phyloP scores from a whole-genome alignment of 2,888 invertebrate species.

The Chrysomela aeneicollis region DNA sequence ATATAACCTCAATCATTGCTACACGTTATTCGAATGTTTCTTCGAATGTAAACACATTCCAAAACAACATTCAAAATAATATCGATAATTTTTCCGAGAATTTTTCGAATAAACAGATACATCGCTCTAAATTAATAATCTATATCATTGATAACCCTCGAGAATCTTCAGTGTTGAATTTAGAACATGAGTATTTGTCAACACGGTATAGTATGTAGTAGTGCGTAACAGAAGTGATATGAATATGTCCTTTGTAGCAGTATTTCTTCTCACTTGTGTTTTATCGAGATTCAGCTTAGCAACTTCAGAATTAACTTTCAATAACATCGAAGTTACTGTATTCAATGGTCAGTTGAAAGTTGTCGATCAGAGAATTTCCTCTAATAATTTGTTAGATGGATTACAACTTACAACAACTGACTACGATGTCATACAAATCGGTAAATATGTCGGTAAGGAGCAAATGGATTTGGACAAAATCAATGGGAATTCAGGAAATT shows the following conservation, averaged over 20 bases:
- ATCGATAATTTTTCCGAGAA: too few relatives aligned
- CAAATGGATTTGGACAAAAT: background rate
- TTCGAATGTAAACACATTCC: too few relatives aligned
- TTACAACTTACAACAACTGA: background rate
- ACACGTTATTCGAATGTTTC: too few relatives aligned
- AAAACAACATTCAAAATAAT: too few relatives aligned
- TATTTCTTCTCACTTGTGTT: background rate
- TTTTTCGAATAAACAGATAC: background rate
- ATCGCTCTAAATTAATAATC: too few relatives aligned
- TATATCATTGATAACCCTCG: background rate
- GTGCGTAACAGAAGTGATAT: background rate
- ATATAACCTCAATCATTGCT: too few relatives aligned
- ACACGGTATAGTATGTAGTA: background rate
- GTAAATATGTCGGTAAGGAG: background rate
- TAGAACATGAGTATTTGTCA: background rate
- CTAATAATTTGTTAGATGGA: background rate
- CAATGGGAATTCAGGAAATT: background rate
- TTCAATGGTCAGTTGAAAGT: constrained; percentile 1
- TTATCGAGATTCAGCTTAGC: background rate
- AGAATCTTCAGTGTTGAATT: background rate
- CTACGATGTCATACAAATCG: constrained; percentile 4
- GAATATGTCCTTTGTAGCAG: background rate
- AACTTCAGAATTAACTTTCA: constrained; percentile 6
- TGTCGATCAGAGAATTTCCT: background rate
- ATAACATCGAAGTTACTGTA: constrained; percentile 9